Conservation (phyloP, 2,888 invertebrate species). For the Sinhomidia bicolor region DNA sequence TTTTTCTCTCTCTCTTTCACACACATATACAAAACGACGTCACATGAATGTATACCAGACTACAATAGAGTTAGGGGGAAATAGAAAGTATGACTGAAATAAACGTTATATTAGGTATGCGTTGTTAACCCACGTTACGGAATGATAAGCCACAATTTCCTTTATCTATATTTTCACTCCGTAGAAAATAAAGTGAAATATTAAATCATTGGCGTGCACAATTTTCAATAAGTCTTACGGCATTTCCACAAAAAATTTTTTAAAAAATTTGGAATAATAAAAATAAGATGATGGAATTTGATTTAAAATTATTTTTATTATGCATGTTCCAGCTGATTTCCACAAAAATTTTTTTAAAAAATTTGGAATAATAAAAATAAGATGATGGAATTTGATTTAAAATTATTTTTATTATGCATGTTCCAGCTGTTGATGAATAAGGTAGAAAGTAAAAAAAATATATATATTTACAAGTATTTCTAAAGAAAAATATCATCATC, state of each 20-base stretch:
- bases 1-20: no score
- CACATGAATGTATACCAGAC: no score
- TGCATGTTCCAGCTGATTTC: not conserved
- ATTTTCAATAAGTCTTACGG: no score
- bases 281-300: not conserved
- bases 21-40: no score
- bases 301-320: not conserved
- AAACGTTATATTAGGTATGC: conserved; percentile 1
- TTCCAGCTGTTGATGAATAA: no score
- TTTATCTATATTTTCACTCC: not conserved
- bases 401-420: not conserved
- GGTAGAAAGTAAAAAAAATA: not conserved
- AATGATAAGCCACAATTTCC: conserved; percentile 17
- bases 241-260: no score
- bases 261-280: no score
- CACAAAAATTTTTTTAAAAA: no score
- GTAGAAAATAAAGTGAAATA: not conserved
- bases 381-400: not conserved
- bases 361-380: not conserved
- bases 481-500: not conserved
- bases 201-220: no score
- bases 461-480: not conserved
- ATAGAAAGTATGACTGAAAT: not conserved
- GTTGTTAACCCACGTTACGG: conserved; percentile 6
- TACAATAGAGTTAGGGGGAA: not conserved